phyloP scores from a whole-genome alignment of 2,113 vertebrate genomes.

The Leptosomus discolor region DNA sequence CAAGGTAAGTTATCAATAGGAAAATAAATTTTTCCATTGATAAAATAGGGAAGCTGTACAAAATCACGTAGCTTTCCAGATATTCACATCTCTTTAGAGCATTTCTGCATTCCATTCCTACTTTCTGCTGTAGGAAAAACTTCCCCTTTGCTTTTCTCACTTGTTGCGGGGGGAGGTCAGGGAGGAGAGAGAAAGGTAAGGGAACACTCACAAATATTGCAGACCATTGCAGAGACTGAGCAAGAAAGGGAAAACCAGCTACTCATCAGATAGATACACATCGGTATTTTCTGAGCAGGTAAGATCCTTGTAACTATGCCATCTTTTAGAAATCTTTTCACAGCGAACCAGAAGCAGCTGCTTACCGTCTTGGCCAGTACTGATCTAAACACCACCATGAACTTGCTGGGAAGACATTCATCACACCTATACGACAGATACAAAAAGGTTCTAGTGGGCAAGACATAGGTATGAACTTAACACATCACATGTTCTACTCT shows the following conservation, averaged over 20 bases:
- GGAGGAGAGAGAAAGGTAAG: background rate
- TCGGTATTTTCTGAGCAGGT: background rate
- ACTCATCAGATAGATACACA: background rate
- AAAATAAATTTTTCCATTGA: background rate
- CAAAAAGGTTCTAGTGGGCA: background rate
- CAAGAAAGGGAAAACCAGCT: background rate
- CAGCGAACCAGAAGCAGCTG: background rate
- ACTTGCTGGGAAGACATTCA: background rate
- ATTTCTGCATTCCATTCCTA: background rate
- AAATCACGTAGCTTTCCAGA: background rate
- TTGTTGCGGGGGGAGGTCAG: accelerated
- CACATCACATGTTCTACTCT: background rate
- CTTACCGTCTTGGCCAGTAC: background rate
- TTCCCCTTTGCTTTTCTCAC: background rate
- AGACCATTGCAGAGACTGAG: background rate
- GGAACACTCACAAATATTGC: background rate
- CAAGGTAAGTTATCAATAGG: background rate
- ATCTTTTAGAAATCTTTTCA: background rate
- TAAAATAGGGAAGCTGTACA: background rate
- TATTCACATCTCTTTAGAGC: background rate
- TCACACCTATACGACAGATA: background rate
- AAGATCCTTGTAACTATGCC: background rate
- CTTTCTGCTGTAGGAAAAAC: background rate
- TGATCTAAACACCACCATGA: background rate
- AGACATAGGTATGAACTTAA: background rate